Conservation (phyloP, 1,140 invertebrate species). For the Fopius arisanus region DNA sequence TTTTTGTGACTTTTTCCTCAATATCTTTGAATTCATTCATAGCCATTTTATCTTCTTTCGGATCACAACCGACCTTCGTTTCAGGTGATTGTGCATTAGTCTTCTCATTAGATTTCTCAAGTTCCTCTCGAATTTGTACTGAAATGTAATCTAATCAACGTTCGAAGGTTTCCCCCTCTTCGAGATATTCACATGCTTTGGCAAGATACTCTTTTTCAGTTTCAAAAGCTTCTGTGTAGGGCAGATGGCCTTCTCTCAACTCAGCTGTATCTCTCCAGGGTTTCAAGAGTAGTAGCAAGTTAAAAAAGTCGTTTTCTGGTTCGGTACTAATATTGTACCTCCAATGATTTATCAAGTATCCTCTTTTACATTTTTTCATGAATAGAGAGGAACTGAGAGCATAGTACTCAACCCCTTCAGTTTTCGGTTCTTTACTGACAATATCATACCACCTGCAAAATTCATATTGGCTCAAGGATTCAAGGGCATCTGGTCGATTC, state of each 20-base stretch:
- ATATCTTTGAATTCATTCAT: slow-evolving; percentile 25
- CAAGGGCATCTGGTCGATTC: slow-evolving; percentile 34
- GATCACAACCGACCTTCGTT: no score
- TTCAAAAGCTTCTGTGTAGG: slow-evolving; percentile 42
- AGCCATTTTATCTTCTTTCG: no score
- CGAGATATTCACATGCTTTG: slow-evolving; percentile 40
- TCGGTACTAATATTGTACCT: slow-evolving; percentile 35
- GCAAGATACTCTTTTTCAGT: slow-evolving; percentile 21
- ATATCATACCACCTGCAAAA: slow-evolving; percentile 39
- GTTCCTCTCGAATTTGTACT: neutral
- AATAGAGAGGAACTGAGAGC: slow-evolving; percentile 20
- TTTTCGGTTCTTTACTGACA: slow-evolving; percentile 27
- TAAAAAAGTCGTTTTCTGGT: slow-evolving; percentile 42
- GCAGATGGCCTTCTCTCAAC: slow-evolving; percentile 29
- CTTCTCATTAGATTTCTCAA: neutral
- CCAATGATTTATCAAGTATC: slow-evolving; percentile 44
- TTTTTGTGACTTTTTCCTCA: no score
- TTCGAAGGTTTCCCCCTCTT: slow-evolving; percentile 36
- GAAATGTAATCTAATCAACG: slow-evolving; percentile 32
- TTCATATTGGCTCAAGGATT: slow-evolving; percentile 34
- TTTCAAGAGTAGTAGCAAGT: slow-evolving; percentile 44
- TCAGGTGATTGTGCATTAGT: slow-evolving; percentile 40
- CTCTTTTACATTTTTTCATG: slow-evolving; percentile 38
- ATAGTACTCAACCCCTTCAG: slow-evolving; percentile 27
- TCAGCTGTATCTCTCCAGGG: slow-evolving; percentile 42